Evolutionary conservation across 2,888 invertebrate genomes (phyloP).

Genomic region (Cephonodes hylas): DNA sequence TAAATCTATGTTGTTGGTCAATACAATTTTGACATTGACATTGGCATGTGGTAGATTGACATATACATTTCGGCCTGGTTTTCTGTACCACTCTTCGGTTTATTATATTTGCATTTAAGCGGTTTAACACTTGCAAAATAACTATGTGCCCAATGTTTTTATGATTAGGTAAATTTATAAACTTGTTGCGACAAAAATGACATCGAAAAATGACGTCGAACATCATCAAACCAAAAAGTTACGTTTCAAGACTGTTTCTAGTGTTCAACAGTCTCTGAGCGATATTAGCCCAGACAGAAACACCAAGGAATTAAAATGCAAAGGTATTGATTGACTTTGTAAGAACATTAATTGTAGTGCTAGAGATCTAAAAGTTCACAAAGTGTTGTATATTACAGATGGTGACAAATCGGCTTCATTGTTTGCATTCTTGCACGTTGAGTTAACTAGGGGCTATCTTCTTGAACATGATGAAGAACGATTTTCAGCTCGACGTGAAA

Average conservation of each 20-base stretch:
- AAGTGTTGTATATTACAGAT: constrained; percentile 48
- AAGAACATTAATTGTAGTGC: neutral
- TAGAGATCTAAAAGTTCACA: neutral
- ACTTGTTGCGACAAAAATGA: constrained; percentile 37
- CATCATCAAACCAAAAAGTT: constrained; percentile 71
- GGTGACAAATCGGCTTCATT: constrained; percentile 70
- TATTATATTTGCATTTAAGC: neutral
- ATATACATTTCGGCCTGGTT: neutral
- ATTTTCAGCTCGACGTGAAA: constrained; percentile 95
- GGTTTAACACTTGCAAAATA: neutral
- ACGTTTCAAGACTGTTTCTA: constrained; percentile 66
- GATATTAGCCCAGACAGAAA: constrained; percentile 58
- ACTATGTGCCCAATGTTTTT: constrained; percentile 17
- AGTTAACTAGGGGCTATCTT: constrained; percentile 95
- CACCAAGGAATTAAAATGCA: constrained; percentile 55
- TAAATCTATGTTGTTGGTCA: too few species aligned
- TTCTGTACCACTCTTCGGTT: neutral
- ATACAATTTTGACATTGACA: neutral
- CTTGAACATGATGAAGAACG: constrained; percentile 97
- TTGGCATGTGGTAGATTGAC: neutral
- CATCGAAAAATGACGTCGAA: constrained; percentile 62
- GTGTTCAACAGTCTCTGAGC: constrained; percentile 56
- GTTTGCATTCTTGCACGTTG: constrained; percentile 89
- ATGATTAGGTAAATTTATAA: constrained; percentile 3
- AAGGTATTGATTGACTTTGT: constrained; percentile 41